These are phyloP conservation scores for Euwallacea fornicatus DNA, from an alignment of 1,140 invertebrate species.

Conservation along the genomic window DNA sequence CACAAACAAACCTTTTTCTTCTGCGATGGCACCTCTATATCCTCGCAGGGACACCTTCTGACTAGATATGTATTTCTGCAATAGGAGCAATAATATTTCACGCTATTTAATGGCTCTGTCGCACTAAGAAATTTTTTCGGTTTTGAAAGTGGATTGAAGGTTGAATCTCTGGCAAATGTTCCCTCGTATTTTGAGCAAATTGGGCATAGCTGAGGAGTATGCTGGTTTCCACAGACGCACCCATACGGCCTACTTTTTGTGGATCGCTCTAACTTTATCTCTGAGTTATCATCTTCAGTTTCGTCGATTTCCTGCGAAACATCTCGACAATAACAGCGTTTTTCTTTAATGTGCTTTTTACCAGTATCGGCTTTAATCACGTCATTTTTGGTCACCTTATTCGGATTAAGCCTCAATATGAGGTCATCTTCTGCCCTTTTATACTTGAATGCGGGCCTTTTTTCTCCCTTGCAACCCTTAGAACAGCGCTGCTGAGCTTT, in stretches of 20 bases:
- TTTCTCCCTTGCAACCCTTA: slow-evolving; percentile 18
- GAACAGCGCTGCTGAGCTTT: slow-evolving; percentile 35
- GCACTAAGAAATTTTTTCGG: no score
- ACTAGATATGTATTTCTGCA: slow-evolving; percentile 13
- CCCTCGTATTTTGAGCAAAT: slow-evolving; percentile 47
- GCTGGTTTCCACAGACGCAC: slow-evolving; percentile 18
- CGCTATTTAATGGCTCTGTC: neutral
- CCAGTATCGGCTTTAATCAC: slow-evolving; percentile 1
- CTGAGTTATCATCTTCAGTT: neutral
- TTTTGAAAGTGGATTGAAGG: neutral
- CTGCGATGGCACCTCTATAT: slow-evolving; percentile 8
- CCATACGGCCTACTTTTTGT: neutral
- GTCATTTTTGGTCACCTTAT: slow-evolving; percentile 32
- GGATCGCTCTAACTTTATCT: neutral
- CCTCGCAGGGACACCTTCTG: slow-evolving; percentile 8
- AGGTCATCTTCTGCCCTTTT: slow-evolving; percentile 45
- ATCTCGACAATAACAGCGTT: slow-evolving; percentile 15
- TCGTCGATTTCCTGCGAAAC: neutral
- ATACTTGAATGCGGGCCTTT: slow-evolving; percentile 45
- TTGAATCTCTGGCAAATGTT: slow-evolving; percentile 36
- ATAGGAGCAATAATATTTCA: slow-evolving; percentile 23
- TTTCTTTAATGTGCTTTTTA: slow-evolving; percentile 8
- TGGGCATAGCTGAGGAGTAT: slow-evolving; percentile 39
- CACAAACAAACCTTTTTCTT: slow-evolving; percentile 39
- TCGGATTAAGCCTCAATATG: slow-evolving; percentile 39